phyloP scores from a whole-genome alignment of 1,140 invertebrate genomes.

The Drosophila subobscura region DNA sequence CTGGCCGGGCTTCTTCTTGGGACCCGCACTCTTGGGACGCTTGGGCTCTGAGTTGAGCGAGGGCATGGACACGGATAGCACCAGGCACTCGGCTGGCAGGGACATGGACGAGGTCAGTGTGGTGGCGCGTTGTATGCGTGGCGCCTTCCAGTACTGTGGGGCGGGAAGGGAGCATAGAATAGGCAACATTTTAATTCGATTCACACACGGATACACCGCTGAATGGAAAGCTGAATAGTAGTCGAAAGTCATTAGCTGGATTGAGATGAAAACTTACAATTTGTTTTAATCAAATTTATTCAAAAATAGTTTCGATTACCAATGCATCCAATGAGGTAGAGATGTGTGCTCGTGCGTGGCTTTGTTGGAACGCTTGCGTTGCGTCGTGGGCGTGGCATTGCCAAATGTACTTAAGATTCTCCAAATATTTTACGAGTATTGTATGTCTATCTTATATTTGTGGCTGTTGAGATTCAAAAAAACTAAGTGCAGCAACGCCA shows the following conservation, averaged over 20 bases:
- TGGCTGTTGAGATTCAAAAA: conserved; percentile 41
- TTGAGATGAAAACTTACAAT: conserved; percentile 74
- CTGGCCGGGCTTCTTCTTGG: conserved; percentile 78
- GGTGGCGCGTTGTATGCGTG: conserved; percentile 77
- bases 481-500: conserved; percentile 63
- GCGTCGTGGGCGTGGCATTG: conserved; percentile 64
- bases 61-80: conserved; percentile 82
- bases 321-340: conserved; percentile 76
- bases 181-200: conserved; percentile 7
- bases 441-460: conserved; percentile 33
- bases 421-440: conserved; percentile 50
- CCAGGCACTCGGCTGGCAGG: conserved; percentile 81
- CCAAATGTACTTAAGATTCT: conserved; percentile 39
- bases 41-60: conserved; percentile 76
- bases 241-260: conserved; percentile 45
- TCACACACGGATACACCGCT: neutral
- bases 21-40: conserved; percentile 78
- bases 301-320: conserved; percentile 57
- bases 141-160: conserved; percentile 78
- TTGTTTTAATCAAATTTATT: conserved; percentile 64
- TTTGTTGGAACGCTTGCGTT: conserved; percentile 65
- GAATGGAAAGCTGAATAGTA: conserved; percentile 23
- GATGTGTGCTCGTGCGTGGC: conserved; percentile 69
- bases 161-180: neutral
- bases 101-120: conserved; percentile 83